phyloP scores from a whole-genome alignment of 2,797 vertebrate species.

The Xenopus petersii region DNA sequence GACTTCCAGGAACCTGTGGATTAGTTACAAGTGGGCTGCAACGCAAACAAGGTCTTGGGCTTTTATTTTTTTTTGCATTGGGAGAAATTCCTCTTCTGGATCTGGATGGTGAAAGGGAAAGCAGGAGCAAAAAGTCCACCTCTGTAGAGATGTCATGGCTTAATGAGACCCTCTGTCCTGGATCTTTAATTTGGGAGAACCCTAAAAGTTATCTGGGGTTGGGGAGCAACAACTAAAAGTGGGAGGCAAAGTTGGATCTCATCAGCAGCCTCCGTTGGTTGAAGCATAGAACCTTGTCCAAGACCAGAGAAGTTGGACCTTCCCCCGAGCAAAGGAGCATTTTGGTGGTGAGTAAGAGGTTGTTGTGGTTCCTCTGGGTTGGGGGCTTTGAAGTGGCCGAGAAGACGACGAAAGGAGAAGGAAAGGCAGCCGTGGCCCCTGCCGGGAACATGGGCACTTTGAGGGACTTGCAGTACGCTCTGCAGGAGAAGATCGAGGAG shows the following conservation, averaged over 20 bases:
- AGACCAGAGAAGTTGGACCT: neutral
- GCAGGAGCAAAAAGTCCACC: no score
- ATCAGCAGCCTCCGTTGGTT: neutral
- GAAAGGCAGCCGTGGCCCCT: conserved; percentile 60
- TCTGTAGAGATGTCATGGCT: no score
- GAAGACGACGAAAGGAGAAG: conserved; percentile 46
- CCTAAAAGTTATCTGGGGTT: conserved; percentile 1
- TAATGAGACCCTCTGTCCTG: neutral
- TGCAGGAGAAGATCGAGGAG: conserved; percentile 96
- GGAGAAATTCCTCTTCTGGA: conserved; percentile 13
- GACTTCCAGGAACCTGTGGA: conserved; percentile 1
- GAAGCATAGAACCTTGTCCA: neutral
- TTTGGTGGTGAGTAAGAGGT: conserved; percentile 41
- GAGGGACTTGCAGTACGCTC: conserved; percentile 90
- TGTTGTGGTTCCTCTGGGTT: conserved; percentile 54
- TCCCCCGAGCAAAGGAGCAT: neutral
- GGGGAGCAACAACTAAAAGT: neutral
- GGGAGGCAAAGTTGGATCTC: neutral
- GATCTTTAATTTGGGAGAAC: neutral
- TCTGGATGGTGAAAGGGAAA: neutral
- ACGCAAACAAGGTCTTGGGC: neutral
- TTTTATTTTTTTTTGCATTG: conserved; percentile 3
- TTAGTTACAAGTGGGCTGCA: conserved; percentile 9
- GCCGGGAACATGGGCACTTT: conserved; percentile 83
- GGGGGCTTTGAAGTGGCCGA: conserved; percentile 18